Conservation (phyloP, 2,888 invertebrate species). For the Drosophila affinis region DNA sequence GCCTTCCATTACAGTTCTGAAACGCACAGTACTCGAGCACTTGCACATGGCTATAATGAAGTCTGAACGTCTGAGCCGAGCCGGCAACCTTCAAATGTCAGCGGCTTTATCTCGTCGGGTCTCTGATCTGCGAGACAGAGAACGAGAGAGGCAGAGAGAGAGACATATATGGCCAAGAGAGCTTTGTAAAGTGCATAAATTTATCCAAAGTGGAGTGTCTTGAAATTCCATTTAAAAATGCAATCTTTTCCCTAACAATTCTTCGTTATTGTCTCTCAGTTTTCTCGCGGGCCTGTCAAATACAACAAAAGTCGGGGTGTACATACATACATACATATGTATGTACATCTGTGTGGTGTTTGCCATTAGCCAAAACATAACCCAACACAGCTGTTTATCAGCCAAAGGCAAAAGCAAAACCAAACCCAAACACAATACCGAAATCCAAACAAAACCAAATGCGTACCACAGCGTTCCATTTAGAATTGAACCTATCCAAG, state of each 20-base stretch:
- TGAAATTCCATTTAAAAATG: slow-evolving; percentile 59
- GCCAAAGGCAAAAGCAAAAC: slow-evolving; percentile 8
- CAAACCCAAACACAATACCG: slow-evolving; percentile 9
- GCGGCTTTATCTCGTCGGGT: slow-evolving; percentile 55
- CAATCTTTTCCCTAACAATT: slow-evolving; percentile 48
- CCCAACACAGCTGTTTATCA: slow-evolving; percentile 69
- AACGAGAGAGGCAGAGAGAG: slow-evolving; percentile 3
- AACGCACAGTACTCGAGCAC: slow-evolving; percentile 27
- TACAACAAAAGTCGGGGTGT: slow-evolving; percentile 16
- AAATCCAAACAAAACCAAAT: slow-evolving; percentile 43
- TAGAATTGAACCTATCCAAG: slow-evolving; percentile 28
- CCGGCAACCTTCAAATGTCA: slow-evolving; percentile 71
- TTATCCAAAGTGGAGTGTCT: slow-evolving; percentile 48
- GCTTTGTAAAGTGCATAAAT: slow-evolving; percentile 55
- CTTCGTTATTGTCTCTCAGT: slow-evolving; percentile 33
- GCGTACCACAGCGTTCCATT: slow-evolving; percentile 8
- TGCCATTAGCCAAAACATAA: slow-evolving; percentile 23
- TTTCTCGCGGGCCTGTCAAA: slow-evolving; percentile 36
- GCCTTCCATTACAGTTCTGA: slow-evolving; percentile 48
- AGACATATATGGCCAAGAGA: slow-evolving; percentile 1
- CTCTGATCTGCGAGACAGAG: slow-evolving; percentile 12
- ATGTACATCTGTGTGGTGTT: slow-evolving; percentile 1
- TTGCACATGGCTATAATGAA: slow-evolving; percentile 49
- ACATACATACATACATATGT: slow-evolving; percentile 1
- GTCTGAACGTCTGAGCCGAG: slow-evolving; percentile 30